Conservation (phyloP, 1,140 invertebrate species). For the Trachelipus rathkii region DNA sequence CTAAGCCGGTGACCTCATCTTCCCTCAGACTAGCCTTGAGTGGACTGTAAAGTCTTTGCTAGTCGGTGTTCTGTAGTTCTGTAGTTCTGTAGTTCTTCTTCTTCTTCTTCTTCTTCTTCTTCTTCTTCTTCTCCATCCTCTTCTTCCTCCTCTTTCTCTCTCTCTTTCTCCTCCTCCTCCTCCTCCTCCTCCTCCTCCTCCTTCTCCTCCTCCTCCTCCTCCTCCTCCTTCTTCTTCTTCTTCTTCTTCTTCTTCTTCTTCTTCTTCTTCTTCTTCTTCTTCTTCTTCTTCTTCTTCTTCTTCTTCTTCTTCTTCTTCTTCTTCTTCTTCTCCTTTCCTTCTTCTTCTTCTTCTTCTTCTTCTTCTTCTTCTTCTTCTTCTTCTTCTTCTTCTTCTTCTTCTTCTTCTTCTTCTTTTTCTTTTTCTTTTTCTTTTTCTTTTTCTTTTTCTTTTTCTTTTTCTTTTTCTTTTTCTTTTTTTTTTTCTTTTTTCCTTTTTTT, state of each 20-base stretch:
- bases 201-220: background rate
- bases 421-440: constrained; percentile 22
- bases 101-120: background rate
- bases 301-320: background rate
- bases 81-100: too few relatives aligned
- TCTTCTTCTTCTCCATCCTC: background rate
- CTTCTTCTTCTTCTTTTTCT: constrained; percentile 26
- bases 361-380: constrained; percentile 8
- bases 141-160: background rate
- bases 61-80: too few relatives aligned
- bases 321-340: constrained; percentile 17
- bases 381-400: constrained; percentile 27
- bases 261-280: constrained; percentile 23
- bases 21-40: too few relatives aligned
- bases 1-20: too few relatives aligned
- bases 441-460: constrained; percentile 3
- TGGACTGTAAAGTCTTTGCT: too few relatives aligned
- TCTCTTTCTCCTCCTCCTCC: background rate
- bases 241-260: background rate
- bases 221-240: background rate
- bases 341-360: constrained; percentile 20
- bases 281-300: constrained; percentile 16
- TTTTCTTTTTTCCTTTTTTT: background rate
- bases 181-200: background rate
- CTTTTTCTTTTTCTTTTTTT: background rate